These are phyloP conservation scores for Bradypodion pumilum DNA, from an alignment of 2,797 vertebrate species.

Conservation along the genomic window DNA sequence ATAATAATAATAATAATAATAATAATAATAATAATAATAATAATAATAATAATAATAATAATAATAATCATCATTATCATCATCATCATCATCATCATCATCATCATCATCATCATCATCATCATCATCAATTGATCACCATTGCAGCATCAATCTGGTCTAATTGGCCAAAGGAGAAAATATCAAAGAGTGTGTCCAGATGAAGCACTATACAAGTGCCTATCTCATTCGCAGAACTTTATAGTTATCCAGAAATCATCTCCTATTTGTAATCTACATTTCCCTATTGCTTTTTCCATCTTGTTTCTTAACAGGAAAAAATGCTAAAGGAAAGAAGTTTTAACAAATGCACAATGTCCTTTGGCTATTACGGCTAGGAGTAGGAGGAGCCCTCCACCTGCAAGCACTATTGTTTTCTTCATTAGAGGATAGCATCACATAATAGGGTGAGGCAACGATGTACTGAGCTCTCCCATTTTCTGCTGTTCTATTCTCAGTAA, in stretches of 20 bases:
- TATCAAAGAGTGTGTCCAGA: neutral
- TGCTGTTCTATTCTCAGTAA: constrained; percentile 21
- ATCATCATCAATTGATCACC: too few species aligned
- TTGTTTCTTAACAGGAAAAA: neutral
- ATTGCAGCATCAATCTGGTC: too few species aligned
- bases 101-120: too few species aligned
- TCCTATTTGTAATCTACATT: neutral
- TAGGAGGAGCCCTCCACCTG: neutral
- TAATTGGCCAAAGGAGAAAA: neutral
- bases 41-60: too few species aligned
- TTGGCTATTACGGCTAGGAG: neutral
- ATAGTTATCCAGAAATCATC: neutral
- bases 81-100: too few species aligned
- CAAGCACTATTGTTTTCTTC: neutral
- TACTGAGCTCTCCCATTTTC: constrained; percentile 22
- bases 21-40: too few species aligned
- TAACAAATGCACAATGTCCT: neutral
- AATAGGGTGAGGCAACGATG: neutral
- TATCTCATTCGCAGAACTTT: neutral
- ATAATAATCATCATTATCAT: too few species aligned
- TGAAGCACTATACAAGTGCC: neutral
- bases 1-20: too few species aligned
- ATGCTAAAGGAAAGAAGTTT: too few species aligned
- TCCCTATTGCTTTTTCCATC: neutral
- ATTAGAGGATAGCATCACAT: neutral